Evolutionary conservation across 2,888 invertebrate species (phyloP).

Genomic region (Harpalus rubripes): DNA sequence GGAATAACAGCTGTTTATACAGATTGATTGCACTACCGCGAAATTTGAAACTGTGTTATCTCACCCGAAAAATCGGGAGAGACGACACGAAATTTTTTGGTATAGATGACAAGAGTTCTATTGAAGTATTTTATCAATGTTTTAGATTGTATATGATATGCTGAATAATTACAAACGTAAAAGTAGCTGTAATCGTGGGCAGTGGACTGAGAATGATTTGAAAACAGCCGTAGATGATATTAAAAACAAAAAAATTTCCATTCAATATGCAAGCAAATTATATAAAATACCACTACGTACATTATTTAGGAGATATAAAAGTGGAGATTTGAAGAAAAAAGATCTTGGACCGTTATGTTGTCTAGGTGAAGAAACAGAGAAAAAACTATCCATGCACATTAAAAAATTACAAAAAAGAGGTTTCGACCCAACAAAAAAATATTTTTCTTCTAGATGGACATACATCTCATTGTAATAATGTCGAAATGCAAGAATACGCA

Average conservation of each 20-base stretch:
- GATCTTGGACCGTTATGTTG: too few species aligned
- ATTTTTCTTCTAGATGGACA: too few species aligned
- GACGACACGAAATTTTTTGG: not conserved
- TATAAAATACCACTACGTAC: too few species aligned
- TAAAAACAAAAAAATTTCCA: not conserved
- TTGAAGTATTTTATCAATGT: not conserved
- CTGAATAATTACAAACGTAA: not conserved
- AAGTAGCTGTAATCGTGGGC: not conserved
- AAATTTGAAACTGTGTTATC: not conserved
- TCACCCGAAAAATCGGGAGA: too few species aligned
- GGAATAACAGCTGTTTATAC: not conserved
- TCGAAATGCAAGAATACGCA: too few species aligned
- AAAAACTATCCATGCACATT: too few species aligned
- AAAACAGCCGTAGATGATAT: not conserved
- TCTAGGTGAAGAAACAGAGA: too few species aligned
- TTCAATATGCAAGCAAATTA: not conserved
- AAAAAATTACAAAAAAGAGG: too few species aligned
- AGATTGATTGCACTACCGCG: not conserved
- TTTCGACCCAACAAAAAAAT: too few species aligned
- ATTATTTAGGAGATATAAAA: too few species aligned
- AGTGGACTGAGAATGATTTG: not conserved
- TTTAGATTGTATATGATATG: not conserved
- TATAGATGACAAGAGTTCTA: not conserved
- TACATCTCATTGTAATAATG: too few species aligned
- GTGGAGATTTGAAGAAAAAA: too few species aligned